Percentiles rank a stretch among this genome's conserved stretches.
Conservation (phyloP, 2,797 vertebrate genomes). For the Mormyrops boulengeri region DNA sequence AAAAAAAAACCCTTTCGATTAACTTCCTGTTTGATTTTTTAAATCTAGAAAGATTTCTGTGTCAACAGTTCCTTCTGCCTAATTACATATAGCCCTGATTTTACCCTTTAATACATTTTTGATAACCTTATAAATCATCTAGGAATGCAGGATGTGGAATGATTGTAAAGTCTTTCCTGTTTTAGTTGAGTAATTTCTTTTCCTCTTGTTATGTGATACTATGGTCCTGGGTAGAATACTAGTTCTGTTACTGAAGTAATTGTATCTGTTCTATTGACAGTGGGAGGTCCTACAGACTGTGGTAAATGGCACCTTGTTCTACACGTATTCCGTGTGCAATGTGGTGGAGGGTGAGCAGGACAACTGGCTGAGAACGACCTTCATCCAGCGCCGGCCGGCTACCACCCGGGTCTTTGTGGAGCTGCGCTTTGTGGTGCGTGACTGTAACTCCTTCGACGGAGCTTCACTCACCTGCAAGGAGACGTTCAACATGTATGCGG, state of each 20-base stretch:
- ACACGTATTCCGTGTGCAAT: constrained; percentile 88
- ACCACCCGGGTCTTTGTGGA: constrained; percentile 87
- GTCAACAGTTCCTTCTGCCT: neutral
- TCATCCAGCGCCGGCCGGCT: constrained; percentile 78
- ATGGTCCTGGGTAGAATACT: constrained; percentile 8
- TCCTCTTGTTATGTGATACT: constrained; percentile 39
- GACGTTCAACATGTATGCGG: constrained; percentile 88
- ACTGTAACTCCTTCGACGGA: constrained; percentile 85
- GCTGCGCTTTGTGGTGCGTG: constrained; percentile 83
- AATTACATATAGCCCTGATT: constrained; percentile 29
- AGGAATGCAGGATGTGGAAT: constrained; percentile 17
- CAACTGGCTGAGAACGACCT: constrained; percentile 96
- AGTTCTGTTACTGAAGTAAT: neutral
- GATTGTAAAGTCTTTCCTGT: constrained; percentile 28
- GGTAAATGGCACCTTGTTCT: constrained; percentile 79
- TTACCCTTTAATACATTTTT: constrained; percentile 13
- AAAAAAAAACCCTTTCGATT: constrained; percentile 22
- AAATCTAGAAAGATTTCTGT: constrained; percentile 15
- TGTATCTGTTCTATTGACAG: constrained; percentile 52
- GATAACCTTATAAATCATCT: constrained; percentile 25
- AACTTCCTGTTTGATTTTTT: constrained; percentile 27
- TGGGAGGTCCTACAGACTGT: constrained; percentile 88
- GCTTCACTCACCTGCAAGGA: constrained; percentile 85
- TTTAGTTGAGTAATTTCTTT: constrained; percentile 46
- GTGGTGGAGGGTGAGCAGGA: constrained; percentile 85